Evolutionary conservation across 2,888 invertebrate species (phyloP), one percentile per base, ranked within the genome.

Genomic region (Macaria liturata): DNA sequence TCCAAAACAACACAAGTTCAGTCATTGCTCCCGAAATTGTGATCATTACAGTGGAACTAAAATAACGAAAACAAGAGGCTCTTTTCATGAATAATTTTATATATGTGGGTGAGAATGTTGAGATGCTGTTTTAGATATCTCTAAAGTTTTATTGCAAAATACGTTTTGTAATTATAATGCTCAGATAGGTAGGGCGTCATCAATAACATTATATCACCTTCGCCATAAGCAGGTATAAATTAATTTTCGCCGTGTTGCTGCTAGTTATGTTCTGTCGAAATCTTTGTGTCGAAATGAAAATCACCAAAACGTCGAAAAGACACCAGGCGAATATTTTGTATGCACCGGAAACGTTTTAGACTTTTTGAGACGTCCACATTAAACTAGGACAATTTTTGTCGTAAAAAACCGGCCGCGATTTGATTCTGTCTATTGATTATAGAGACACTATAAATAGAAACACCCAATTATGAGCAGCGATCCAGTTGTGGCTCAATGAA

Each of bases 401-500:
- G 49, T 30, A 32, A 46, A 52, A 66, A 69, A 72, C 71, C 61
- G 61, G 70, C 7, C 37, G 9, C 54, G 57, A 55, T 52, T 55
- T 57, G 49, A 49, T 46, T 54, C 20, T 20, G 20, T 51, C 61
- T 61, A 43, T 46, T 39, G 42, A 53, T 45, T 59, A 63, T 54
- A 46, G 48, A 58, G 55, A 46, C 46, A 47, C 50, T 52, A 37
- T 48, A 46, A 48, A 56, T 40, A 59, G 43, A 62, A 62, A 62
- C n/a, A 42, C 42, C 42, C 42, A 42, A 55, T 61, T 61, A 39
- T 62, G 44, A 49, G 49, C 55, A 43, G 51, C 49, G 62, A 63
- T 69, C 69, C 61, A 70, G 68, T 70, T 66, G 64, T 32, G 61
- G 59, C 49, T 61, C 59, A 74, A 72, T 66, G 76, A 79, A 78